These are phyloP conservation scores for Plecturocebus donacophilus DNA, from an alignment of 2,113 vertebrate species.

Conservation along the genomic window DNA sequence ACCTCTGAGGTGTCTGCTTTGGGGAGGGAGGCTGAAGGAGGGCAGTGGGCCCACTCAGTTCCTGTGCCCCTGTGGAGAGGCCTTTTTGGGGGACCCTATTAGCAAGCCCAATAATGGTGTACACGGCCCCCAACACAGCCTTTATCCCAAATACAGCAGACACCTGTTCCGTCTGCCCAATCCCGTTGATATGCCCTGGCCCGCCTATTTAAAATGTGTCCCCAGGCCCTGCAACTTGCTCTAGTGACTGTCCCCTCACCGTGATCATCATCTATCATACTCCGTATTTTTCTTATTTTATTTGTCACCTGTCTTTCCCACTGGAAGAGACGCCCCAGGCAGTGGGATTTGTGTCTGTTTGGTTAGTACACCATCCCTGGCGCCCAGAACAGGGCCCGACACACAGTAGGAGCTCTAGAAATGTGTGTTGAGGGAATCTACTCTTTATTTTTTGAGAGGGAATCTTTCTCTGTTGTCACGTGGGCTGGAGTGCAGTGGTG, in stretches of 20 bases:
- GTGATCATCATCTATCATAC: neutral
- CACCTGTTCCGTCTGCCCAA: accelerated
- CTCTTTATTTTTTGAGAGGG: no score
- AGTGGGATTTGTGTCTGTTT: neutral
- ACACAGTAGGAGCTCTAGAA: no score
- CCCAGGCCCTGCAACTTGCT: neutral
- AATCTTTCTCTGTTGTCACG: no score
- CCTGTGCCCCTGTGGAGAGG: neutral
- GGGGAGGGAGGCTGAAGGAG: neutral
- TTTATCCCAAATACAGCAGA: neutral
- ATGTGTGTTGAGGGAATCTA: accelerated
- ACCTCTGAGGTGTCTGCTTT: accelerated
- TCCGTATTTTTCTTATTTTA: neutral
- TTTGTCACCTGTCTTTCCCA: neutral
- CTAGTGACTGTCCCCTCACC: no score
- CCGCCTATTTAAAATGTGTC: neutral
- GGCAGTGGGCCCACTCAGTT: accelerated
- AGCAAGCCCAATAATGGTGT: no score
- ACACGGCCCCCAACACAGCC: neutral
- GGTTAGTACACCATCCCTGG: no score
- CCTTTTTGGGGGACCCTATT: neutral
- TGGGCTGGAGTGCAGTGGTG: no score
- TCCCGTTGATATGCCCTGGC: no score
- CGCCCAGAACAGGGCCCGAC: neutral
- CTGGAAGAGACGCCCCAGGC: neutral